phyloP scores from a whole-genome alignment of 2,797 vertebrate species.

The Malurus splendens region DNA sequence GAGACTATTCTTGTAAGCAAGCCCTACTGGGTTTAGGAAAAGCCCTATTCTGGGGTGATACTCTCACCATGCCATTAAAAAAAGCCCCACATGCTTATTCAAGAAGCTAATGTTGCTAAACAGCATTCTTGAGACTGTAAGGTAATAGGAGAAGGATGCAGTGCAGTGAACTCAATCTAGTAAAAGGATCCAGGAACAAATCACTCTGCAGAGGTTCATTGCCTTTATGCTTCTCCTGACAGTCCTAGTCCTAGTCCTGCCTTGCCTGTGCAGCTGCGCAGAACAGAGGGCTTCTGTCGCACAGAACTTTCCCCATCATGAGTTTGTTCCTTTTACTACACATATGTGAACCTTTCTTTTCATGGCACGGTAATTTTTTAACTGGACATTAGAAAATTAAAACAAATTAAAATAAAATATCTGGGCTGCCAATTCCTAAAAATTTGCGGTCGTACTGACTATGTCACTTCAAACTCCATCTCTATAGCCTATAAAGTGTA shows the following conservation, averaged over 20 bases:
- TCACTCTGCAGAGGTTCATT: not conserved
- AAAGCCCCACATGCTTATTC: fast-evolving
- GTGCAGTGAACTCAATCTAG: not conserved
- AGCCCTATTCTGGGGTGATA: not conserved
- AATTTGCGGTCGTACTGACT: not conserved
- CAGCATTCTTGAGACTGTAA: not conserved
- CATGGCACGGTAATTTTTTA: not conserved
- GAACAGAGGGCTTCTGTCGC: not conserved
- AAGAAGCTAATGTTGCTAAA: not conserved
- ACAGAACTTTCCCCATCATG: not conserved
- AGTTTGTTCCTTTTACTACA: not conserved
- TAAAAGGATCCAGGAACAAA: not conserved
- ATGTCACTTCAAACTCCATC: not conserved
- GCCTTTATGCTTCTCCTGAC: not conserved
- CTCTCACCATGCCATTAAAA: not conserved
- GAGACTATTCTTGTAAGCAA: not conserved
- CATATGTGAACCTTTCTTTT: not conserved
- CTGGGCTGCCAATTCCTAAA: not conserved
- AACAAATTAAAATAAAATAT: not conserved
- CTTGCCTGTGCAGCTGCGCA: not conserved
- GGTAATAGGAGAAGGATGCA: not conserved
- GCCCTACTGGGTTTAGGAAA: not conserved
- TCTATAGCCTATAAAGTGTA: not conserved
- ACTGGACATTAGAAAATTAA: not conserved
- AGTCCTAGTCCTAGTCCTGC: not conserved